A percentile compares a stretch with the other conserved stretches of the same genome.
phyloP scores from a whole-genome alignment of 2,113 vertebrate species.

The Spheniscus mendiculus region DNA sequence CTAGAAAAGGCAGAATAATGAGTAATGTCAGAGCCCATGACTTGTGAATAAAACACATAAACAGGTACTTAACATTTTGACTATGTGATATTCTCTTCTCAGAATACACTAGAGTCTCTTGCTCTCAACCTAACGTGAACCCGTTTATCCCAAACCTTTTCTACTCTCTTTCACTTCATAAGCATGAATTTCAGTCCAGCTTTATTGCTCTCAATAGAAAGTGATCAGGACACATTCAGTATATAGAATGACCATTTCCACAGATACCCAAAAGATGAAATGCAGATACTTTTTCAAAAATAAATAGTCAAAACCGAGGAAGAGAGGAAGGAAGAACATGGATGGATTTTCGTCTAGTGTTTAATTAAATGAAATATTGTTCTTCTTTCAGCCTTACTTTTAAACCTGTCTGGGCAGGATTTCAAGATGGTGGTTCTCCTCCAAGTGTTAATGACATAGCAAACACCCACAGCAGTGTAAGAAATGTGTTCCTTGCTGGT shows the following conservation, averaged over 20 bases:
- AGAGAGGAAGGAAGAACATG: background rate
- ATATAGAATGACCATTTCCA: background rate
- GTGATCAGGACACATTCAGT: background rate
- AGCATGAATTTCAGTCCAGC: background rate
- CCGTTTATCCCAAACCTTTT: background rate
- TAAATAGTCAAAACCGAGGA: background rate
- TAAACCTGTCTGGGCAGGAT: slow-evolving; percentile 45
- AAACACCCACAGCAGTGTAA: slow-evolving; percentile 33
- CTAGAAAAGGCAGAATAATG: background rate
- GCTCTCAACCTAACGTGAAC: background rate
- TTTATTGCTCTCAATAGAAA: background rate
- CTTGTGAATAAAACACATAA: background rate
- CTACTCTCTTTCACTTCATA: background rate
- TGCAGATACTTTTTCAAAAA: background rate
- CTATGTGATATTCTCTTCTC: background rate
- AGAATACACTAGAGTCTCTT: background rate
- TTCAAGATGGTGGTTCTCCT: slow-evolving; percentile 23
- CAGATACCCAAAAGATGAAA: background rate
- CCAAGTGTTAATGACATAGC: slow-evolving; percentile 48
- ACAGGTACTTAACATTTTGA: background rate
- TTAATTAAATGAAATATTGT: background rate
- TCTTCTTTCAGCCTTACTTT: background rate
- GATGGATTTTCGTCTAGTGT: background rate
- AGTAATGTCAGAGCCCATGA: background rate
- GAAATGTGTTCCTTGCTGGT: background rate